Percentiles rank a stretch among this genome's conserved stretches.
Conservation (phyloP, 2,888 invertebrate species). For the Pterostichus madidus region DNA sequence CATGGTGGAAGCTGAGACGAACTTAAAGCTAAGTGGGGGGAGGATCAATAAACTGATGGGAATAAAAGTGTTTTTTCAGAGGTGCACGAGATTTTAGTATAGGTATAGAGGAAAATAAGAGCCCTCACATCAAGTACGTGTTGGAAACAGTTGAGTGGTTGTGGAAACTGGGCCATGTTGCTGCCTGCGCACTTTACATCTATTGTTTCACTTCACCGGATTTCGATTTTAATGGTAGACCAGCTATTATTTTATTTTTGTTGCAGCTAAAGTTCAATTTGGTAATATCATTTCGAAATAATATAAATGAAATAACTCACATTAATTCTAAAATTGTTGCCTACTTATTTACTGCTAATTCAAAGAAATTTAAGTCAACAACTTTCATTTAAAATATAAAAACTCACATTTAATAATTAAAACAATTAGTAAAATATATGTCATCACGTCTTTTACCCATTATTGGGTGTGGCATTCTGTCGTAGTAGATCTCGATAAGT, state of each 20-base stretch:
- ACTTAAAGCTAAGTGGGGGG: neutral
- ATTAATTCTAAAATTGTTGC: no score
- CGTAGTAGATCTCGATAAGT: no score
- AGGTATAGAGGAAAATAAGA: conserved; percentile 36
- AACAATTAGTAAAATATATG: no score
- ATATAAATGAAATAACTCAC: no score
- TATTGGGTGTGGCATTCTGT: no score
- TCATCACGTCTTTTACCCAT: no score
- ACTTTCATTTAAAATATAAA: no score
- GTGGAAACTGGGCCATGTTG: conserved; percentile 20
- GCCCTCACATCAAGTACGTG: conserved; percentile 31
- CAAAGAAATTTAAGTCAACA: no score
- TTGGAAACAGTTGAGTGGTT: conserved; percentile 31
- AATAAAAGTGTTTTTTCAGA: conserved; percentile 38
- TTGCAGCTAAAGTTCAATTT: neutral
- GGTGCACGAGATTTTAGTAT: conserved; percentile 8
- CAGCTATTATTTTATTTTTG: neutral
- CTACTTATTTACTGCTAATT: no score
- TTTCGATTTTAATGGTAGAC: neutral
- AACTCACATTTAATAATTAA: no score
- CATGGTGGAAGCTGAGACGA: neutral
- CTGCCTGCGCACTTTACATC: conserved; percentile 12
- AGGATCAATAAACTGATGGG: conserved; percentile 42
- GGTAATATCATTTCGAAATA: neutral
- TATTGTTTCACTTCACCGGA: conserved; percentile 36